Conservation (phyloP, 2,888 invertebrate genomes). For the Yponomeuta plumbellus region DNA sequence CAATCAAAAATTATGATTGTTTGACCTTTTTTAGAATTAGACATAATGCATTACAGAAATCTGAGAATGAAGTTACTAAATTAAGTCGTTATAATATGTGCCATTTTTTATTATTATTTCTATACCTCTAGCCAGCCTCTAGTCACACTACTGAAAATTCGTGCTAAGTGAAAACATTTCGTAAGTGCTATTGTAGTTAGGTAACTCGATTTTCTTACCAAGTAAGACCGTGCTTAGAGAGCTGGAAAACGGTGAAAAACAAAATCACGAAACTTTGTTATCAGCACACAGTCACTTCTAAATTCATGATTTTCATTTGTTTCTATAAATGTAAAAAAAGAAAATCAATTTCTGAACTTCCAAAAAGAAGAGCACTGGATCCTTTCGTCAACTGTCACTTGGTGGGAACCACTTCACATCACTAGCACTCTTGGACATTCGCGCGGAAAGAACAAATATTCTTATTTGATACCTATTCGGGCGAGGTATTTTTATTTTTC, state of each 20-base stretch:
- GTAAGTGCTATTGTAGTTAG: background rate
- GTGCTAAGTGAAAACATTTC: background rate
- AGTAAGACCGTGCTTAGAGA: background rate
- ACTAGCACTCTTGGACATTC: background rate
- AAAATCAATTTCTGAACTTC: background rate
- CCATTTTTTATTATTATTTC: too few relatives aligned
- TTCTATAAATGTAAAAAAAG: background rate
- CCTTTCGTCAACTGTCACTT: background rate
- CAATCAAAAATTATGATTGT: too few relatives aligned
- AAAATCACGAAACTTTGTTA: background rate
- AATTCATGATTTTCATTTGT: conserved; percentile 1
- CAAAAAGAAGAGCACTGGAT: background rate
- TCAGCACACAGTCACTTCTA: conserved; percentile 8
- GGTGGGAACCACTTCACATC: background rate
- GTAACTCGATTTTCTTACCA: background rate
- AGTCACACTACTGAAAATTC: too few relatives aligned
- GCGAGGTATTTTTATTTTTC: background rate
- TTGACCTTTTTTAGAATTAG: too few relatives aligned
- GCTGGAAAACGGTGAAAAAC: background rate
- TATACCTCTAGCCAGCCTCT: too few relatives aligned
- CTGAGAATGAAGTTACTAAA: too few relatives aligned
- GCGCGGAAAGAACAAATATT: background rate
- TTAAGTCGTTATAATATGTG: too few relatives aligned
- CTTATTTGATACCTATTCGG: background rate
- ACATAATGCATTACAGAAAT: too few relatives aligned